Percentiles rank a stretch among this genome's conserved stretches.
phyloP scores from a whole-genome alignment of 2,888 invertebrate genomes.

The Lepidonotus clava region DNA sequence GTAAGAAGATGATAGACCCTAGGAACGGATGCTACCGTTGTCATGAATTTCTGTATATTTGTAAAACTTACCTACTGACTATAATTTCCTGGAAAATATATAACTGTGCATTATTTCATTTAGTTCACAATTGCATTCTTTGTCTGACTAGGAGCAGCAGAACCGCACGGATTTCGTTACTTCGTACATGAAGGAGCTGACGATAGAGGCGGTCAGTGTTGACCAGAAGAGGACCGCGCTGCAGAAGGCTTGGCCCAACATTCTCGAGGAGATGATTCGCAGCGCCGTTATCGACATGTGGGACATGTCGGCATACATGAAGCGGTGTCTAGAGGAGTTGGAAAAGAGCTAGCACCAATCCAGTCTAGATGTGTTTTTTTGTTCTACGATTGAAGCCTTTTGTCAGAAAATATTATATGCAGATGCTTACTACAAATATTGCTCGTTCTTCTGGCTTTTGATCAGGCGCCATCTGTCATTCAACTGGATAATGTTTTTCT shows the following conservation, averaged over 20 bases:
- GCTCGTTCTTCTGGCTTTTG: no score
- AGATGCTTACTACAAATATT: no score
- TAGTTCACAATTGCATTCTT: neutral
- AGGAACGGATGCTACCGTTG: no score
- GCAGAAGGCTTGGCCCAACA: conserved; percentile 74
- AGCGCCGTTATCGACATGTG: conserved; percentile 73
- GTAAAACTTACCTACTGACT: no score
- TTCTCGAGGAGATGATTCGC: conserved; percentile 76
- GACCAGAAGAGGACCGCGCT: conserved; percentile 75
- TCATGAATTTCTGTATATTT: no score
- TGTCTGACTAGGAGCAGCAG: conserved; percentile 68
- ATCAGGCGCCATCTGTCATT: no score
- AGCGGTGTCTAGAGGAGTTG: conserved; percentile 73
- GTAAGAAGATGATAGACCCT: no score
- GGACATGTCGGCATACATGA: conserved; percentile 73
- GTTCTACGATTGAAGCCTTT: no score
- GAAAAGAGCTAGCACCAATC: conserved; percentile 66
- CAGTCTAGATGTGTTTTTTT: neutral
- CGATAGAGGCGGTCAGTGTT: conserved; percentile 73
- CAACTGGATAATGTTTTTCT: no score
- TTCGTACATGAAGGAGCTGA: conserved; percentile 72
- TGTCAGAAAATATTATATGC: no score
- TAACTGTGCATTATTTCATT: neutral
- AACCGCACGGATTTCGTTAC: conserved; percentile 69
- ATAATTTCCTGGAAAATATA: no score